A percentile compares a stretch with the other conserved stretches of the same genome.
These are phyloP conservation scores for Hypomecis atomaria DNA, from an alignment of 2,888 invertebrate genomes.

Conservation along the genomic window DNA sequence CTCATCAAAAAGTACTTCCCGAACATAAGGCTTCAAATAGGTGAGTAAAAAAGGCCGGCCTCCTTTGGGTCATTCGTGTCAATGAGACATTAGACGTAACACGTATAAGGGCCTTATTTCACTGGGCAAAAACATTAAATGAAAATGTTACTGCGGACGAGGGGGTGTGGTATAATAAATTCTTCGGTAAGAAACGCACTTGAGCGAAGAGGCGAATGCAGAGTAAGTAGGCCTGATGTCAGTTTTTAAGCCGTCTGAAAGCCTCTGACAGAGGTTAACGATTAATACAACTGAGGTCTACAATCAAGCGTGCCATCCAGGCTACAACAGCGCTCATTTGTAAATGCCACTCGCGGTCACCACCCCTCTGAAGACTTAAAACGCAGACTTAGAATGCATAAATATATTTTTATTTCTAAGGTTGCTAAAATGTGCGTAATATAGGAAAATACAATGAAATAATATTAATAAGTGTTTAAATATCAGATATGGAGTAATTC, in stretches of 20 bases:
- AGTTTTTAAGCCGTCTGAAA: not conserved
- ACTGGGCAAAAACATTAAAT: slow-evolving; percentile 68
- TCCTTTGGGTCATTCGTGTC: slow-evolving; percentile 58
- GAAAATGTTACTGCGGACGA: slow-evolving; percentile 65
- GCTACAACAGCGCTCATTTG: too few relatives aligned
- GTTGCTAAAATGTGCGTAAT: too few relatives aligned
- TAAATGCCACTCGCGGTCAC: too few relatives aligned
- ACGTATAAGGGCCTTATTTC: slow-evolving; percentile 67
- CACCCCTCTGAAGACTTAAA: too few relatives aligned
- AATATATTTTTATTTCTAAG: too few relatives aligned
- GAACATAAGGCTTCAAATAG: slow-evolving; percentile 10
- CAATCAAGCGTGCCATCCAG: too few relatives aligned
- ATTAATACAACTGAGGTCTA: too few relatives aligned
- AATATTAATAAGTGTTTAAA: too few relatives aligned
- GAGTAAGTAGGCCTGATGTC: not conserved
- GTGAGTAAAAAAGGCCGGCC: slow-evolving; percentile 29
- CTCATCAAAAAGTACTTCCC: slow-evolving; percentile 4
- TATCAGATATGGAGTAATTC: too few relatives aligned
- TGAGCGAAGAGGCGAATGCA: slow-evolving; percentile 5
- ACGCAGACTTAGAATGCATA: too few relatives aligned
- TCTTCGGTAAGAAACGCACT: slow-evolving; percentile 29
- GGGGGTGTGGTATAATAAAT: slow-evolving; percentile 63
- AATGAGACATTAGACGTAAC: slow-evolving; percentile 72
- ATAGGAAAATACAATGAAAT: too few relatives aligned
- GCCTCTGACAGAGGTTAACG: too few relatives aligned